Evolutionary conservation across 1,140 invertebrate species (phyloP), one percentile per base, ranked within the genome.

Genomic region (Thalassaphorura encarpata): DNA sequence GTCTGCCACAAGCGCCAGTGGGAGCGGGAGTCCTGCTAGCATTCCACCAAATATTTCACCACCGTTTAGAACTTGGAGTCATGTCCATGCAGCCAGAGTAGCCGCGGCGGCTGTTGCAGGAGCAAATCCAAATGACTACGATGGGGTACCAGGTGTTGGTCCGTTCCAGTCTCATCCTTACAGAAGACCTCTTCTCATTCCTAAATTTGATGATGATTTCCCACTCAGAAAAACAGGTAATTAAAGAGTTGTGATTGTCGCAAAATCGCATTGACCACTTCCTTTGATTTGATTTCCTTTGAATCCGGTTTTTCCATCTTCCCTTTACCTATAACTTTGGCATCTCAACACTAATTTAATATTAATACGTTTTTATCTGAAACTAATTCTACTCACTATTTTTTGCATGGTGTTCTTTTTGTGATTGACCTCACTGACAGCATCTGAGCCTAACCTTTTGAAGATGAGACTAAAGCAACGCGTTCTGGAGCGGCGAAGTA

Each of bases 401-500:
- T n/a, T n/a, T n/a, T n/a, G n/a, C n/a, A n/a, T n/a, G n/a, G 33
- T n/a, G 33, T 36, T 11, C n/a, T 11, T 36, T n/a, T 36, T 36
- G 11, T 11, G 33, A 36, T 36, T 36, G 11, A 11, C n/a, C 11
- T 11, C 33, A 36, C 33, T 28, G 73, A 72, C 81, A 95, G 93
- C 91, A 69, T 96, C 92, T 75, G 92, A 96, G 81, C 91, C 92
- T 64, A 96, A 97, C 80, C 82, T 94, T 75, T 80, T 93, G 75
- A 96, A 96, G 80, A 86, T 94, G 75, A 85, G 90, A 69, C 80
- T 96, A 69, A 96, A 96, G 80, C 89, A 93, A 76, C 86, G 90
- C 72, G 87, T 95, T 67, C 86, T 91, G 75, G 89, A 93, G 74
- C 80, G 88, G 63, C 81, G 88, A 69, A 80, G 81, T 67, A 89